Evolutionary conservation across 2,797 vertebrate species (phyloP).

Genomic region (Parauchenoglanis ngamensis): DNA sequence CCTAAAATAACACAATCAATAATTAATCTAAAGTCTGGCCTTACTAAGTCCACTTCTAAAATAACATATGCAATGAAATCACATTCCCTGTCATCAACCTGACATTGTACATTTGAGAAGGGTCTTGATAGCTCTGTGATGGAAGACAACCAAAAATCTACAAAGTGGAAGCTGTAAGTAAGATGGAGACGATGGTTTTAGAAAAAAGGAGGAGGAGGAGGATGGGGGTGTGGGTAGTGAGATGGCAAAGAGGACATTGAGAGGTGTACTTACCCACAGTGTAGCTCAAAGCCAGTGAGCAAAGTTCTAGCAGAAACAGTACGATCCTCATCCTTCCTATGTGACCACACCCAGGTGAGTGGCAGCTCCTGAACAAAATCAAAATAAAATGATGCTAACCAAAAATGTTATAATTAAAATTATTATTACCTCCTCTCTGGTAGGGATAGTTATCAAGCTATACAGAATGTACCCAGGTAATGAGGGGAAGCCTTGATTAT

Average conservation of each 20-base stretch:
- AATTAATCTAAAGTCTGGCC: slow-evolving; percentile 56
- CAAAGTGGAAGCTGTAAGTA: slow-evolving; percentile 9
- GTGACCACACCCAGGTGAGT: slow-evolving; percentile 29
- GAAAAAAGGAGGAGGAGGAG: neutral
- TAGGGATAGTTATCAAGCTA: neutral
- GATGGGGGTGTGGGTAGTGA: neutral
- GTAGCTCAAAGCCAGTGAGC: slow-evolving; percentile 54
- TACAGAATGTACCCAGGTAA: neutral
- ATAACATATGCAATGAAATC: slow-evolving; percentile 42
- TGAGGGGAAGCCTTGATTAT: neutral
- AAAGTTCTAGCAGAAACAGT: slow-evolving; percentile 53
- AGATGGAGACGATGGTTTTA: neutral
- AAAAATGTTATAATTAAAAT: neutral
- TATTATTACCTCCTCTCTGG: neutral
- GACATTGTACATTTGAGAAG: slow-evolving; percentile 45
- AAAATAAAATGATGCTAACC: neutral
- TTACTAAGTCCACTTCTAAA: slow-evolving; percentile 30
- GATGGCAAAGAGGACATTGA: neutral
- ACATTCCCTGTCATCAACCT: slow-evolving; percentile 39
- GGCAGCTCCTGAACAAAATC: slow-evolving; percentile 40
- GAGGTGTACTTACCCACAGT: slow-evolving; percentile 53
- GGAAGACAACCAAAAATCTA: slow-evolving; percentile 8
- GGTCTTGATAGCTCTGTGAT: neutral
- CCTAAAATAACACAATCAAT: slow-evolving; percentile 64
- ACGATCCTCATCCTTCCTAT: slow-evolving; percentile 56